A percentile compares a stretch with the other conserved stretches of the same genome.
These are phyloP conservation scores for Andricus quercusramuli DNA, from an alignment of 2,888 invertebrate species.

Conservation along the genomic window DNA sequence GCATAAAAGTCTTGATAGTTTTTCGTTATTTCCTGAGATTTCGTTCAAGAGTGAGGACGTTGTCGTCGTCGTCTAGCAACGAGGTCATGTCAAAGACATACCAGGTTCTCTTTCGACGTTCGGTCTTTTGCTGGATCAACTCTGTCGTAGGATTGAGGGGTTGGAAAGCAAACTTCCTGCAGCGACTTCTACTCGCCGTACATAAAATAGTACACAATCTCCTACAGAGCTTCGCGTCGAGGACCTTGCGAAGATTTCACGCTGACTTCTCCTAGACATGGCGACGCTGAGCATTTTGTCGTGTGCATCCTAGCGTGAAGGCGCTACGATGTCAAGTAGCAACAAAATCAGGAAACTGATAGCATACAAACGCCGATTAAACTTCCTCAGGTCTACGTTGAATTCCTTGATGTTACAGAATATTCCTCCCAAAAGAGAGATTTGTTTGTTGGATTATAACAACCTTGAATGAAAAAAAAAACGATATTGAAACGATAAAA, in stretches of 20 bases:
- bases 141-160: slow-evolving; percentile 36
- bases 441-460: too few relatives aligned
- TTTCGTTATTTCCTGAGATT: slow-evolving; percentile 61
- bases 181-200: slow-evolving; percentile 50
- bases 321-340: slow-evolving; percentile 44
- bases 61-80: slow-evolving; percentile 40
- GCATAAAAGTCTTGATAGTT: slow-evolving; percentile 64
- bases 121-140: slow-evolving; percentile 31
- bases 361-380: slow-evolving; percentile 20
- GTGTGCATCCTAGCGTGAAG: slow-evolving; percentile 53
- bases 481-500: too few relatives aligned
- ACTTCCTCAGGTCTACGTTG: neutral
- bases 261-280: slow-evolving; percentile 53
- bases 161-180: slow-evolving; percentile 51
- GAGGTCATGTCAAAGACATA: slow-evolving; percentile 38
- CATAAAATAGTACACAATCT: slow-evolving; percentile 53
- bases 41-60: slow-evolving; percentile 53
- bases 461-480: too few relatives aligned
- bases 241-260: slow-evolving; percentile 46
- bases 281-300: slow-evolving; percentile 53
- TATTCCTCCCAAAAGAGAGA: neutral
- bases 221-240: slow-evolving; percentile 39
- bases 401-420: neutral
- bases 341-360: slow-evolving; percentile 32
- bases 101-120: slow-evolving; percentile 23